phyloP scores from a whole-genome alignment of 2,888 invertebrate species.

The Lutraria lutraria region DNA sequence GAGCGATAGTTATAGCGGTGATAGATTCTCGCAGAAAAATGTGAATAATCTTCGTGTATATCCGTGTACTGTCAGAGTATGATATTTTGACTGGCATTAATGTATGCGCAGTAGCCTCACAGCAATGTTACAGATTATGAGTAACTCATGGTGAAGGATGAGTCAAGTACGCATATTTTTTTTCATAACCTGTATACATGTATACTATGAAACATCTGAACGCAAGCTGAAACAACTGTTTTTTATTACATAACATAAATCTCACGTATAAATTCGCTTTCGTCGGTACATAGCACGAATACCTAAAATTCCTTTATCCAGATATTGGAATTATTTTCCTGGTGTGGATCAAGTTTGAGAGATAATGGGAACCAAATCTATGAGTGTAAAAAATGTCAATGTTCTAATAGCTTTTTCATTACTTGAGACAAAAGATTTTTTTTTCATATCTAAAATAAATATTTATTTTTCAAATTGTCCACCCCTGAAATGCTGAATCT shows the following conservation, averaged over 20 bases:
- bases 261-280: not conserved
- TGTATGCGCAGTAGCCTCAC: not conserved
- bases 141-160: not conserved
- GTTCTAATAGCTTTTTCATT: not conserved
- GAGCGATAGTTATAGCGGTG: not conserved
- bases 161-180: not conserved
- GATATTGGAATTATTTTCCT: constrained; percentile 9
- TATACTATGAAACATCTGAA: not conserved
- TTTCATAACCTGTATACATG: not conserved
- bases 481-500: not conserved
- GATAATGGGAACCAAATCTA: not conserved
- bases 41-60: not conserved
- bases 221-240: not conserved
- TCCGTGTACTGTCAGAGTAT: not conserved
- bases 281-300: not conserved
- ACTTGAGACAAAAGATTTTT: not conserved
- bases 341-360: not conserved
- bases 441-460: not conserved
- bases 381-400: not conserved
- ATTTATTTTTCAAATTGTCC: not conserved
- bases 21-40: not conserved
- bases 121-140: not conserved
- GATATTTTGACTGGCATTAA: not conserved
- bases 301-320: not conserved
- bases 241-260: not conserved